Conservation (phyloP, 2,797 vertebrate genomes). For the Spea hammondii region DNA sequence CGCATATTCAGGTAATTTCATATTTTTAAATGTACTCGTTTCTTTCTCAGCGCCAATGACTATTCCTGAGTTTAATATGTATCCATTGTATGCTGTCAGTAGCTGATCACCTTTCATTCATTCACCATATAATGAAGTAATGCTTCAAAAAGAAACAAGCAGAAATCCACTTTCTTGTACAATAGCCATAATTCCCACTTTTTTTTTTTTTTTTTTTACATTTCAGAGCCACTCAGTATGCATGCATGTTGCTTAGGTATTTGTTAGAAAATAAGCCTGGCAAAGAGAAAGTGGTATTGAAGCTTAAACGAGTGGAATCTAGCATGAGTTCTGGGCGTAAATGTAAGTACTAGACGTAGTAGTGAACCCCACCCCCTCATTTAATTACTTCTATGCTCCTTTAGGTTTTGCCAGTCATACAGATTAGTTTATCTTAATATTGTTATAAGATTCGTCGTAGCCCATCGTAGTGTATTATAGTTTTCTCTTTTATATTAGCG, state of each 20-base stretch:
- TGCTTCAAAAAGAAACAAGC: not conserved
- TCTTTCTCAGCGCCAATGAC: not conserved
- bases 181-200: slow-evolving; percentile 48
- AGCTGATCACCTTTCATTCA: not conserved
- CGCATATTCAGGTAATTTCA: slow-evolving; percentile 79
- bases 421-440: too few relatives aligned
- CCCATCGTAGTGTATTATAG: too few relatives aligned
- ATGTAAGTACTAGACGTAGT: slow-evolving; percentile 76
- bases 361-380: not conserved
- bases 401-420: not conserved
- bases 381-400: not conserved
- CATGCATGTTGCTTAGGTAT: slow-evolving; percentile 83
- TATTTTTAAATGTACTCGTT: not conserved
- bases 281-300: slow-evolving; percentile 74
- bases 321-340: slow-evolving; percentile 90
- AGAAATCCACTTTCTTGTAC: slow-evolving; percentile 22
- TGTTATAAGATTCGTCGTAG: too few relatives aligned
- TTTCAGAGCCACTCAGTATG: slow-evolving; percentile 88
- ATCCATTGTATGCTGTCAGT: not conserved
- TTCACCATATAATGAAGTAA: not conserved
- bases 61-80: too few relatives aligned
- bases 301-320: slow-evolving; percentile 82
- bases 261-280: slow-evolving; percentile 74
- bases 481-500: too few relatives aligned
- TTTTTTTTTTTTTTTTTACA: slow-evolving; percentile 58